Base-by-base conservation (phyloP, 2,888 invertebrate species). In the Spatulosminthurus flaviceps region DNA sequence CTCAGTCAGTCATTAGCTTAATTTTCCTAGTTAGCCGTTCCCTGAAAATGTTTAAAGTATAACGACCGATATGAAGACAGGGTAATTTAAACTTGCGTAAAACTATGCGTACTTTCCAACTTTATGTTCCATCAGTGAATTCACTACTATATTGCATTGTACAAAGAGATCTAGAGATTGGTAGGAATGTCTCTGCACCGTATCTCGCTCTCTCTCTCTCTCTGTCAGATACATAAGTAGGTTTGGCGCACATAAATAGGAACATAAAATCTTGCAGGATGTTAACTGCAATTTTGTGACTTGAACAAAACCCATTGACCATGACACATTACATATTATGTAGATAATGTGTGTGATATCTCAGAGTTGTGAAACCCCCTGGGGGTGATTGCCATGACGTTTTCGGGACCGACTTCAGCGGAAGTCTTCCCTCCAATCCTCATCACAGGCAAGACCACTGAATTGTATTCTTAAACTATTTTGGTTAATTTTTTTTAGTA, bases 361-460 rank as follows among this genome's bases (percentile, higher is more conserved):
- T 75, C 83, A 86, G 85, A 82, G 82, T 80, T 51, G 85, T 86
- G 84, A 86, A 86, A 79, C 86, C 87, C 78, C 87, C 87, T 64
- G 86, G 86, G 76, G 87, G 87, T 75, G 86, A 86, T 74, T 85
- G 86, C 80, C 86, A 86, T 79, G 86, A 87, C 80, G 85, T 87
- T 74, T 87, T 86, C 83, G 87, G 87, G 72, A 74, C 86, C 24
- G 86, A 86, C 73, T 86, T 86, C 81, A 86, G 85, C 80, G 87
- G 87, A 79, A 86, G 77, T 79, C 69, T 66, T 71, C 61, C 74
- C 67, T 75, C 86, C 66, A 87, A 87, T 51, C 85, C 86, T 78
- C 87, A 88, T 83, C 86, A 87, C 82, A 87, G 87, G 87, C 86
- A 87, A 86, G 86, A 69, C 28, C 19, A 75, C 64, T 34, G 51